Evolutionary conservation across 2,888 invertebrate species (phyloP), one percentile per base, ranked within the genome.

Genomic region (Caenorhabditis japonica): DNA sequence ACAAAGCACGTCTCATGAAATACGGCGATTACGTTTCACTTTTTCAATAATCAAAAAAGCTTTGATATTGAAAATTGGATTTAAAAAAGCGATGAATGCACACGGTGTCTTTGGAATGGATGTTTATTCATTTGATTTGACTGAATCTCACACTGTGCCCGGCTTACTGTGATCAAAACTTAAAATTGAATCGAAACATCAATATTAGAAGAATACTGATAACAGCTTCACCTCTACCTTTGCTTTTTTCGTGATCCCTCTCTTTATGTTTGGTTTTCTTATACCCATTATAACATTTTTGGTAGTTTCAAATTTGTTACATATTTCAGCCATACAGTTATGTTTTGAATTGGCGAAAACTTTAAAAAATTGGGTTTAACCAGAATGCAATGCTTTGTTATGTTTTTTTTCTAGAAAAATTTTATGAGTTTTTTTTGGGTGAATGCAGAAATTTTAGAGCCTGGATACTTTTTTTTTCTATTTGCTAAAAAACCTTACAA

Each of bases 61-160:
- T 30, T 30, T 30, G 30, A 30, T 30, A 30, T 30, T 30, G 30
- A 59, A 41, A 49, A 23, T 43, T 4, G 33, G 43, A 30, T 10
- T 7, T 13, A 34, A 41, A 34, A 30, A 47, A 41, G 56, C 66
- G 56, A 56, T 56, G 56, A 51, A 56, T 66, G 56, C 56, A 5
- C 66, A 66, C 33, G 56, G 66, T 66, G 66, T 66, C 66, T 66
- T 33, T 66, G 66, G 66, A 66, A 66, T 66, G 66, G 56, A 66
- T 51, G 66, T 51, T n/a, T 64, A 64, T 64, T 66, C 51, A 66
- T 66, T 66, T 66, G 66, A 66, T 70, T 60, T 70, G 55, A 30
- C 10, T 5, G 10, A 70, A 25, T 56, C 43, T 60, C 53, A 70
- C 59, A 55, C 39, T 36, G 52, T 60, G 55, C 60, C 49, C 60